phyloP scores from a whole-genome alignment of 2,888 invertebrate species.

The Crioceris asparagi region DNA sequence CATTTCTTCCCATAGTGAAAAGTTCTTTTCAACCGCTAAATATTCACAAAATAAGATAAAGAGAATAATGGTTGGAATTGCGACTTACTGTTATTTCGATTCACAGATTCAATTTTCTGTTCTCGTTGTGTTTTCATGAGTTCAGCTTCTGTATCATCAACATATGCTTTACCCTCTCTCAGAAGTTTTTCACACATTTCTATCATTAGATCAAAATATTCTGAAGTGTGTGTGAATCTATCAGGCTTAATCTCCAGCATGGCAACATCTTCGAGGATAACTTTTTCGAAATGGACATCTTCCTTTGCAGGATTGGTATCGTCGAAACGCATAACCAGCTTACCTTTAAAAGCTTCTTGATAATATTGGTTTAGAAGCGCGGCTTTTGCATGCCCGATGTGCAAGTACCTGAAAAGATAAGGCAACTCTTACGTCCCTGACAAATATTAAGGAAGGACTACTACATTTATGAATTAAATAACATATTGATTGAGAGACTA shows the following conservation, averaged over 20 bases:
- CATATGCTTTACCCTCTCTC: constrained; percentile 84
- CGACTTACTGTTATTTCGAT: constrained; percentile 70
- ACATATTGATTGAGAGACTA: too few species aligned
- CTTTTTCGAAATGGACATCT: constrained; percentile 92
- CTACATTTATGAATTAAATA: too few species aligned
- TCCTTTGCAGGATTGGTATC: constrained; percentile 99
- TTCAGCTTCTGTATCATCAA: constrained; percentile 92
- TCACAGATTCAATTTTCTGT: constrained; percentile 71
- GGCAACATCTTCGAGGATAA: constrained; percentile 87
- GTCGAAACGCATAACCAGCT: constrained; percentile 96
- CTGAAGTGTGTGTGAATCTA: constrained; percentile 87
- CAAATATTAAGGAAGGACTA: too few species aligned
- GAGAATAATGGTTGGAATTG: neutral
- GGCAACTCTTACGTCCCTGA: too few species aligned
- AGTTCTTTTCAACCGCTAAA: constrained; percentile 66
- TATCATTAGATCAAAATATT: constrained; percentile 90
- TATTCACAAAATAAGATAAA: constrained; percentile 1
- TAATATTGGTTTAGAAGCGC: constrained; percentile 97
- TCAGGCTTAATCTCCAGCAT: constrained; percentile 89
- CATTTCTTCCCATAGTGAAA: constrained; percentile 93
- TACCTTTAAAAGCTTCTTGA: constrained; percentile 82
- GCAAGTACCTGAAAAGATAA: constrained; percentile 60
- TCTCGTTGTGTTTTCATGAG: constrained; percentile 93
- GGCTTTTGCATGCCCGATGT: constrained; percentile 98
- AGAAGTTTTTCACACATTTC: constrained; percentile 80